Evolutionary conservation across 2,888 invertebrate genomes (phyloP), one percentile per base, ranked within the genome.

Genomic region (Salticus scenicus): DNA sequence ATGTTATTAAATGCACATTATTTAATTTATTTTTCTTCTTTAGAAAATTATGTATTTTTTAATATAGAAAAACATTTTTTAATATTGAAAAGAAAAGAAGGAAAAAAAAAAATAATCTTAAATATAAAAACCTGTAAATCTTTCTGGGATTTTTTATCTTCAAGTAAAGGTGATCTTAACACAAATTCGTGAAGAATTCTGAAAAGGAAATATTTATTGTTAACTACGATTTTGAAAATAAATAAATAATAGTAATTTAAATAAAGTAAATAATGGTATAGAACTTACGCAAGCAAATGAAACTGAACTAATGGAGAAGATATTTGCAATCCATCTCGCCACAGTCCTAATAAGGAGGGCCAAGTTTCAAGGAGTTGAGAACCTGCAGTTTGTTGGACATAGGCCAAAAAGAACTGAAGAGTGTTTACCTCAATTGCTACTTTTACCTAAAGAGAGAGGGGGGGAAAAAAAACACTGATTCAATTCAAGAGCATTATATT

Each of bases 121-220:
- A n/a, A n/a, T n/a, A n/a, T n/a, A n/a, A 12, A 20, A n/a, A 91
- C 95, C 91, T 96, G 96, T 67, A 96, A 91, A 90, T 96, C 96
- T 88, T 95, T 94, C 88, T 95, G 94, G 89, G 95, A 95, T 90
- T 95, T 96, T 89, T 95, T 94, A 89, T 96, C 96, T 90, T 96
- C 93, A 41, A 95, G 94, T 85, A 93, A 91, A 1, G 94, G 94
- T 88, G 95, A 94, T 88, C 95, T 94, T 89, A 95, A 95, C 84
- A 96, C 95, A 90, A 96, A 95, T 91, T 96, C 96, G 90, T 95
- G 95, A 31, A 97, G 92, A 88, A 96, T 94, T 87, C 93, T 93
- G 89, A 8, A 90, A 87, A 64, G 73, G 20, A 28, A 33, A 69
- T 47, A 24, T n/a, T 27, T 64, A 33, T 24, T 57, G 2, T 37